Evolutionary conservation across 1,140 invertebrate genomes (phyloP).

Genomic region (Pentalonia nigronervosa): DNA sequence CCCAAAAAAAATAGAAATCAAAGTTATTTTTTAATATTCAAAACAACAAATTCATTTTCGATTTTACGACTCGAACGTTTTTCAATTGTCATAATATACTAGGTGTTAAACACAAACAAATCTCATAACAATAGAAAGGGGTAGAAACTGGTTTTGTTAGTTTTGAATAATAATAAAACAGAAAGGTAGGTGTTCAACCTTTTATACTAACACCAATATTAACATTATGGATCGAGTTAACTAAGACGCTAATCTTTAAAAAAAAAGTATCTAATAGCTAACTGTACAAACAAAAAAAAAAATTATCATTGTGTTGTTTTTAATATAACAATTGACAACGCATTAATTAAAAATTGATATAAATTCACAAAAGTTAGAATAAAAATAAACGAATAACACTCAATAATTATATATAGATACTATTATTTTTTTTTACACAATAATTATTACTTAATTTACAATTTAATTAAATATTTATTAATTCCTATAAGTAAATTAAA

Average conservation of each 20-base stretch:
- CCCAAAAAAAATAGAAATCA: neutral
- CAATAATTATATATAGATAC: neutral
- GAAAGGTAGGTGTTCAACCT: neutral
- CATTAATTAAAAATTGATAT: neutral
- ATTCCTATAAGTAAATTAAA: too few species aligned
- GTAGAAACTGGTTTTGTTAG: slow-evolving; percentile 39
- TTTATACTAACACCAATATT: neutral
- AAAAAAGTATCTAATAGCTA: neutral
- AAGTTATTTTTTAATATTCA: neutral
- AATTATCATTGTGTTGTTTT: neutral
- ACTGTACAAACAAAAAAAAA: neutral
- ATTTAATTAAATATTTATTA: neutral
- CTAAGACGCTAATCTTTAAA: neutral
- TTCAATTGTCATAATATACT: neutral
- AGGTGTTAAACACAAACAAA: neutral
- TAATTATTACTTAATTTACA: neutral
- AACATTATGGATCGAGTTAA: neutral
- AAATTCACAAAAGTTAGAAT: neutral
- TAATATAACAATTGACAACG: neutral
- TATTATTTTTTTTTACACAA: neutral
- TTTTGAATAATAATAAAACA: neutral
- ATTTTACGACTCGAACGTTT: neutral
- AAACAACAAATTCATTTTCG: neutral
- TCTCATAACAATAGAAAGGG: slow-evolving; percentile 28
- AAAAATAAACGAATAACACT: neutral